Base-by-base conservation (phyloP, 2,888 invertebrate species). In the Eudasyphora cyanicolor region DNA sequence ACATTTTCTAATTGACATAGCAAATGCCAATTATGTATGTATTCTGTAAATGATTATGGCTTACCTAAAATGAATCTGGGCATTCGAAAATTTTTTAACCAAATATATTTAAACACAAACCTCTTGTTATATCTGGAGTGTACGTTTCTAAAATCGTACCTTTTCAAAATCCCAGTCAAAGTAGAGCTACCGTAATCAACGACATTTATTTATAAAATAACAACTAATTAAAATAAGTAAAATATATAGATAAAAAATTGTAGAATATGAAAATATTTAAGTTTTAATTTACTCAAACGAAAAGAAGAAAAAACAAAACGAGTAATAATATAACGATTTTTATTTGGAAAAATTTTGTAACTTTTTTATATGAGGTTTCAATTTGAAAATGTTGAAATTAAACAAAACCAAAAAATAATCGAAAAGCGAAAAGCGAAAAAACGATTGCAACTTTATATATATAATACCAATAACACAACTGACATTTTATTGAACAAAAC, bases 401-500 rank as follows among this genome's bases (percentile, higher is more conserved):
- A 82, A 73, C 51, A 32, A 82, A 77, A 67, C 32, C 42, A 60
- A 57, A n/a, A n/a, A n/a, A n/a, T n/a, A n/a, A n/a, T n/a, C n/a
- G n/a, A n/a, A n/a, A n/a, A n/a, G n/a, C n/a, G n/a, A n/a, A n/a
- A 77, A 67, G 4, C 19, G 17, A 54, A 60, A 67, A 64, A 85
- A 80, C 64, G 74, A 78, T 82, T 85, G 85, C 84, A 83, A 86
- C 83, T 86, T 86, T 86, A 81, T 82, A 82, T 77, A 80, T 76
- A 19, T 17, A n/a, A n/a, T 21, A 54, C 24, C 27, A 29, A n/a
- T 38, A 42, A 78, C n/a, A 71, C 10, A 83, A 49, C 10, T 21
- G 38, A 42, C 3, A 67, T 67, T 67, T 74, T 79, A 80, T 85
- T 81, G 73, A 82, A 42, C 14, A 73, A 54, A 64, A 71, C 17